A percentile compares a stretch with the other conserved stretches of the same genome.
phyloP scores from a whole-genome alignment of 1,140 invertebrate species.

The Eurosta solidaginis region DNA sequence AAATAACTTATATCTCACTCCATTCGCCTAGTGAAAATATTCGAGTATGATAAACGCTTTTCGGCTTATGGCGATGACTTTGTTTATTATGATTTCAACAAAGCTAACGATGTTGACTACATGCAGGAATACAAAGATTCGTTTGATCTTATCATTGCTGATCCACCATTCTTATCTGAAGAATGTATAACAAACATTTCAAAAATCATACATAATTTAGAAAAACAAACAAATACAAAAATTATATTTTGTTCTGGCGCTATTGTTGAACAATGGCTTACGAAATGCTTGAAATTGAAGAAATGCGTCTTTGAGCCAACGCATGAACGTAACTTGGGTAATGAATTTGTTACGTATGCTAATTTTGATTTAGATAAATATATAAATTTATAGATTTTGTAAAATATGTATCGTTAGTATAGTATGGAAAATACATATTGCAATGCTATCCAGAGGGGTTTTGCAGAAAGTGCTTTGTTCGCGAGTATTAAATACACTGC shows the following conservation, averaged over 20 bases:
- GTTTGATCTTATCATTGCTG: conserved; percentile 88
- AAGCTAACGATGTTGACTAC: conserved; percentile 67
- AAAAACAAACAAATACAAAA: conserved; percentile 68
- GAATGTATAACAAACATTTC: conserved; percentile 89
- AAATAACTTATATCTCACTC: background rate
- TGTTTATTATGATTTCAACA: conserved; percentile 87
- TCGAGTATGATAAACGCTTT: conserved; percentile 85
- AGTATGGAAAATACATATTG: too few relatives aligned
- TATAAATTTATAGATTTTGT: conserved; percentile 36
- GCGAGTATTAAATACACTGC: too few relatives aligned
- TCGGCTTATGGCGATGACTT: conserved; percentile 78
- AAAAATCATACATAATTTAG: conserved; percentile 75
- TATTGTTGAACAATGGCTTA: conserved; percentile 74
- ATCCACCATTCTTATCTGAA: conserved; percentile 92
- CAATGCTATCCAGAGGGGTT: too few relatives aligned
- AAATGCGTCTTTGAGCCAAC: conserved; percentile 75
- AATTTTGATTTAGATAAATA: conserved; percentile 77
- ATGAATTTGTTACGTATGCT: conserved; percentile 88
- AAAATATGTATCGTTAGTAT: background rate
- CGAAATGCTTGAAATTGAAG: conserved; percentile 68
- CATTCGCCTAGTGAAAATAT: conserved; percentile 71
- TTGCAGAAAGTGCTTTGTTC: too few relatives aligned
- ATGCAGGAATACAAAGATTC: conserved; percentile 65
- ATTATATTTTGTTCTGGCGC: conserved; percentile 89
- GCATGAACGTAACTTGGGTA: conserved; percentile 88